Percentiles rank a stretch among this genome's conserved stretches.
phyloP scores from a whole-genome alignment of 2,113 vertebrate genomes.

The Echinops telfairi region DNA sequence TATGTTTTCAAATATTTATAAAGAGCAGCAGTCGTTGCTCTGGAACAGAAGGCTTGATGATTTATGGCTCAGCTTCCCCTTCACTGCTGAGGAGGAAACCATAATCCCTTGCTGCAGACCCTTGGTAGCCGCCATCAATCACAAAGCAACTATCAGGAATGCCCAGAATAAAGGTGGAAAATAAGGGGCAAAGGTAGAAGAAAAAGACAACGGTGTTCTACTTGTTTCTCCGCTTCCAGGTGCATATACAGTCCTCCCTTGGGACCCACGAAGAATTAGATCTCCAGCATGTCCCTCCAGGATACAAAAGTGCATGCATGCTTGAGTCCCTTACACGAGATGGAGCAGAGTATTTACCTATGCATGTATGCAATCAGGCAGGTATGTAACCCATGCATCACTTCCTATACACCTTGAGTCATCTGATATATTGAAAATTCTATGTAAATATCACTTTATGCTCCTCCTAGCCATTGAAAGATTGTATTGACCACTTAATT shows the following conservation, averaged over 20 bases:
- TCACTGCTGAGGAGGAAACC: neutral
- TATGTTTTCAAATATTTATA: constrained; percentile 25
- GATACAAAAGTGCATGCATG: neutral
- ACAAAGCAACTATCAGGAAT: neutral
- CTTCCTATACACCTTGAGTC: neutral
- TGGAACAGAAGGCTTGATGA: neutral
- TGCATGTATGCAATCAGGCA: no score
- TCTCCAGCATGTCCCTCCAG: neutral
- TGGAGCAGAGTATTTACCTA: no score
- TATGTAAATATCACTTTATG: neutral
- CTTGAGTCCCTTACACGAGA: neutral
- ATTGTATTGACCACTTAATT: neutral
- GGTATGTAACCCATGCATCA: no score
- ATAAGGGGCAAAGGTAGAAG: neutral
- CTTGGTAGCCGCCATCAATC: neutral
- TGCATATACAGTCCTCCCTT: neutral
- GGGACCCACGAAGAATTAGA: neutral
- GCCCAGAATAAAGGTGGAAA: neutral
- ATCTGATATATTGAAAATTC: neutral
- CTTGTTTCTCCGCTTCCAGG: neutral
- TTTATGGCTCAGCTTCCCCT: no score
- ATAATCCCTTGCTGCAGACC: neutral
- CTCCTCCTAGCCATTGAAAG: neutral
- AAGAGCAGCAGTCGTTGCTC: neutral
- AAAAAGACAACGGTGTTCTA: neutral